Conservation (phyloP, 2,797 vertebrate genomes). For the Sebastes taczanowskii region DNA sequence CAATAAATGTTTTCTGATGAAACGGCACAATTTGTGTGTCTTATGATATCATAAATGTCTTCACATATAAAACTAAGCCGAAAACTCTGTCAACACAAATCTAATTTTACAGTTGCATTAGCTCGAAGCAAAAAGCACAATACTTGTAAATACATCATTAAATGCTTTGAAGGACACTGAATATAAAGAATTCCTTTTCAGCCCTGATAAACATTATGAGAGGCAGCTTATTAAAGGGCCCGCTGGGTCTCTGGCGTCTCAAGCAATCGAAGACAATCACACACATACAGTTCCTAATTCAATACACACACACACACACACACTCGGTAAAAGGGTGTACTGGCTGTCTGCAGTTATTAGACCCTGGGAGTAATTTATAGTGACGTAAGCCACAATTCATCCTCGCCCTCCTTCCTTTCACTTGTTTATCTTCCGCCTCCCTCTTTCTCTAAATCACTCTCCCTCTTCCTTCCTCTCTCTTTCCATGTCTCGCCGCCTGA, state of each 20-base stretch:
- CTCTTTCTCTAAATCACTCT: conserved; percentile 5
- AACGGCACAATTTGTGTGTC: not conserved
- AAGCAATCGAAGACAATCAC: not conserved
- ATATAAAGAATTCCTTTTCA: not conserved
- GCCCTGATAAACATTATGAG: not conserved
- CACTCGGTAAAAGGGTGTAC: not conserved
- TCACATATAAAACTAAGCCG: not conserved
- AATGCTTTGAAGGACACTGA: not conserved
- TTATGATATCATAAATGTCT: not conserved
- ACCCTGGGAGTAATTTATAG: conserved; percentile 45
- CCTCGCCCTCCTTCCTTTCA: conserved; percentile 16
- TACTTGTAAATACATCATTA: not conserved
- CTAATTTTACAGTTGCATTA: not conserved
- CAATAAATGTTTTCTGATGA: not conserved
- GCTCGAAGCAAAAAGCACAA: not conserved
- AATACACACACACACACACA: not conserved
- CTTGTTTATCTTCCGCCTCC: conserved; percentile 12
- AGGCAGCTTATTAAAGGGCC: not conserved
- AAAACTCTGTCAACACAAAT: not conserved
- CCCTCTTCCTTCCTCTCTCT: not conserved
- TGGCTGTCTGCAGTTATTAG: conserved; percentile 45
- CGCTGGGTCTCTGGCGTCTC: not conserved
- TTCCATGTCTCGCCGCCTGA: not conserved
- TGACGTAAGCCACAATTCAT: conserved; percentile 45
- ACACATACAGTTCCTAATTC: conserved; percentile 11